Conservation (phyloP, 1,140 invertebrate genomes). For the Pygmarrhopalites habei region DNA sequence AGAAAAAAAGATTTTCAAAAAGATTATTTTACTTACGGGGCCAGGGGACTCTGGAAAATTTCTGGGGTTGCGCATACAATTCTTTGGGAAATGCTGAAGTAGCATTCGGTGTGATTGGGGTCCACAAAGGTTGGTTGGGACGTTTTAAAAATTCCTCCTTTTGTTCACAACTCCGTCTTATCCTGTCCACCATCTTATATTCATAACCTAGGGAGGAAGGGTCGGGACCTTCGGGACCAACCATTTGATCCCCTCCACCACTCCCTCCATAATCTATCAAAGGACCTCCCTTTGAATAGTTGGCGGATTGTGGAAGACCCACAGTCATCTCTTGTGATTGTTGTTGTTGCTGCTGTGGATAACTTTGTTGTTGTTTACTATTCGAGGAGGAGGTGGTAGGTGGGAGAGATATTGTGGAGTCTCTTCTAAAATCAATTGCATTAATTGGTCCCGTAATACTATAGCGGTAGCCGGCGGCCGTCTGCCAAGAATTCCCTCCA, state of each 20-base stretch:
- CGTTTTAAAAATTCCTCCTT: slow-evolving; percentile 77
- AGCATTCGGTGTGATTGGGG: slow-evolving; percentile 37
- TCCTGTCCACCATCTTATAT: slow-evolving; percentile 45
- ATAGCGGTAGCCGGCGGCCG: slow-evolving; percentile 30
- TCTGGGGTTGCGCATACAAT: slow-evolving; percentile 68
- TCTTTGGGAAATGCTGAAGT: slow-evolving; percentile 52
- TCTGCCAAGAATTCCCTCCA: not conserved
- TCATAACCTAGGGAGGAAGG: slow-evolving; percentile 27
- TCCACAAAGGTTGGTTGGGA: slow-evolving; percentile 58
- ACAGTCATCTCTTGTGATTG: no score
- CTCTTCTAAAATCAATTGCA: slow-evolving; percentile 15
- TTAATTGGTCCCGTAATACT: slow-evolving; percentile 38
- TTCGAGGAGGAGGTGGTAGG: no score
- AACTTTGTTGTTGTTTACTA: no score
- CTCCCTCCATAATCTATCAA: no score
- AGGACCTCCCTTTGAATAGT: no score
- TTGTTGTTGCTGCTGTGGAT: no score
- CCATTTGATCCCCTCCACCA: no score
- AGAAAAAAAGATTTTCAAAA: no score
- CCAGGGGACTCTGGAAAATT: slow-evolving; percentile 63
- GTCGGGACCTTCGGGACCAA: not conserved
- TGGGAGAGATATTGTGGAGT: slow-evolving; percentile 18
- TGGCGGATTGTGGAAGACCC: no score
- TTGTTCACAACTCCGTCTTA: slow-evolving; percentile 73
- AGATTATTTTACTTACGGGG: slow-evolving; percentile 53